Evolutionary conservation across 2,797 vertebrate species (phyloP), one percentile per base, ranked within the genome.

Genomic region (Telmatherina bonti): DNA sequence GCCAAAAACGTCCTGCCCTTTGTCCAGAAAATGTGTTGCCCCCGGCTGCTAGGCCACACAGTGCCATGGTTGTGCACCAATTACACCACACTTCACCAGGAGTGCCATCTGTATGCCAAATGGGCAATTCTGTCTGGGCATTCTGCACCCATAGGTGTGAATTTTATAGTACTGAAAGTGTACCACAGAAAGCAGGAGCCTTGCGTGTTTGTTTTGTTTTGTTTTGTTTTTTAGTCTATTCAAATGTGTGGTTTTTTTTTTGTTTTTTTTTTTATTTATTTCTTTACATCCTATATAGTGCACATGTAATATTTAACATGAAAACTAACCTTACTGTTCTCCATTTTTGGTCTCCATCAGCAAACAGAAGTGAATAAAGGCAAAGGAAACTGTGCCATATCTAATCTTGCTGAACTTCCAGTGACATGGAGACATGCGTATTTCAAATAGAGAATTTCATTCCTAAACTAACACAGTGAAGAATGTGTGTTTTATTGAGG

Each of bases 361-460:
- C 41, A 90, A 81, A 87, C 74, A 88, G 79, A 76, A 69, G 55
- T 29, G 73, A 83, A 84, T 69, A 82, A 84, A 89, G 33, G 76
- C 64, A 76, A 81, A 81, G 70, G 72, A 90, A 91, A 85, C 68
- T 65, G 58, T 86, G 70, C 82, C 78, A 74, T 91, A 91, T 91
- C 88, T 94, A 92, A 93, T 93, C 92, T 89, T 85, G 81, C 87
- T 91, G 88, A 93, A 93, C 91, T 92, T 90, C 82, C 74, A 75
- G 74, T 92, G 89, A 92, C 93, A 91, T 88, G 72, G 70, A 91
- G 86, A 90, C 87, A 89, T 76, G 84, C 71, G 53, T 74, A 69
- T 88, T 91, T 91, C 86, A 86, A 89, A 88, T 78, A 62, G 65
- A 53, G 66, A 83, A 90, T 88, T 90, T 86, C 61, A 85, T 86